These are phyloP conservation scores for Channa argus DNA, from an alignment of 2,113 vertebrate species.

Conservation along the genomic window DNA sequence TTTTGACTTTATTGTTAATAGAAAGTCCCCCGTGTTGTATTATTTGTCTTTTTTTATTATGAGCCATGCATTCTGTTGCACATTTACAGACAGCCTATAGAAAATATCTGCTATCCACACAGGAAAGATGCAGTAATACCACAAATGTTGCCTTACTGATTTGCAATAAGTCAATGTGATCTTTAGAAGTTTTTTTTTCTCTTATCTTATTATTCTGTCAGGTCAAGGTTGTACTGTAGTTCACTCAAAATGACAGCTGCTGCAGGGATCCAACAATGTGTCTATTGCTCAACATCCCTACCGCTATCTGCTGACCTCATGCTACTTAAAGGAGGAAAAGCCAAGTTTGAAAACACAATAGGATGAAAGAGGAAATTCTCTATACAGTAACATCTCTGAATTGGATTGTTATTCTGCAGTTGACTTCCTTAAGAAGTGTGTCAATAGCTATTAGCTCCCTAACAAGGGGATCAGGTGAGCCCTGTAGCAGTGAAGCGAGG, in stretches of 20 bases:
- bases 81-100: slow-evolving; percentile 30
- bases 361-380: slow-evolving; percentile 36
- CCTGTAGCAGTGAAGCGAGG: slow-evolving; percentile 44
- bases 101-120: slow-evolving; percentile 27
- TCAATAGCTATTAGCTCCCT: slow-evolving; percentile 74
- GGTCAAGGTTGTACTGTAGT: slow-evolving; percentile 50
- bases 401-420: slow-evolving; percentile 50
- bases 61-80: slow-evolving; percentile 22
- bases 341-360: slow-evolving; percentile 41
- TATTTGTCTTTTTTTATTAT: slow-evolving; percentile 45
- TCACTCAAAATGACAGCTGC: slow-evolving; percentile 74
- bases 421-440: slow-evolving; percentile 68
- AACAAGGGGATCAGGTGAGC: slow-evolving; percentile 73
- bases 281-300: slow-evolving; percentile 62
- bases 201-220: slow-evolving; percentile 36
- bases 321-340: slow-evolving; percentile 59
- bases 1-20: slow-evolving; percentile 68
- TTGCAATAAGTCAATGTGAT: slow-evolving; percentile 12
- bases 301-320: slow-evolving; percentile 60
- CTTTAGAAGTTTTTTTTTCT: slow-evolving; percentile 17
- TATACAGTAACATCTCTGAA: slow-evolving; percentile 29
- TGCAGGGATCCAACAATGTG: slow-evolving; percentile 55
- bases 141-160: not conserved
- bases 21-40: slow-evolving; percentile 41
- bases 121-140: not conserved